Conservation (phyloP, 2,797 vertebrate genomes). For the Anguilla obscura region DNA sequence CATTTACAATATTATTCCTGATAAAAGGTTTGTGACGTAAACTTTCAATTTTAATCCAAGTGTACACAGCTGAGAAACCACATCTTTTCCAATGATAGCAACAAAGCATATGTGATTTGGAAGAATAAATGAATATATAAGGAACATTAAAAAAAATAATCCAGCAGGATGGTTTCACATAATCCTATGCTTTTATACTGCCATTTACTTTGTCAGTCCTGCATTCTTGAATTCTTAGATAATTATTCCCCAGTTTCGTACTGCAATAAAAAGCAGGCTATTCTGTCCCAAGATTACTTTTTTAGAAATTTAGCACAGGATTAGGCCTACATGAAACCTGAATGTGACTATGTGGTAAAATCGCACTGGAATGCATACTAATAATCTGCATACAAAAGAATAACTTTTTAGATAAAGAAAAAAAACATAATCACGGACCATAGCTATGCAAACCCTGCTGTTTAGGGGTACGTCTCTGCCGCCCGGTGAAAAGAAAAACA, state of each 20-base stretch:
- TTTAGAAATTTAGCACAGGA: not conserved
- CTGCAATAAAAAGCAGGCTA: not conserved
- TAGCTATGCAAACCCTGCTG: not conserved
- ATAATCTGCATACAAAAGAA: not conserved
- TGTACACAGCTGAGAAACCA: constrained; percentile 23
- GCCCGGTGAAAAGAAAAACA: not conserved
- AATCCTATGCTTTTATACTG: not conserved
- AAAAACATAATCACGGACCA: not conserved
- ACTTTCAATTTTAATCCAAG: constrained; percentile 44
- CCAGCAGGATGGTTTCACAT: not conserved
- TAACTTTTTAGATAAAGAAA: not conserved
- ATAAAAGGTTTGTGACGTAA: constrained; percentile 44
- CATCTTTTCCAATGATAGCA: constrained; percentile 24
- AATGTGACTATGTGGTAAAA: not conserved
- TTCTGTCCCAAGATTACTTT: not conserved
- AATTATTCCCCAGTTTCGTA: not conserved
- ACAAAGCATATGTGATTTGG: constrained; percentile 34
- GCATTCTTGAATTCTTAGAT: not conserved
- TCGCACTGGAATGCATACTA: not conserved
- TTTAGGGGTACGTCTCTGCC: not conserved
- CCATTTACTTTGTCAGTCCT: not conserved
- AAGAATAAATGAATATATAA: constrained; percentile 27
- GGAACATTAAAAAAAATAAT: not conserved
- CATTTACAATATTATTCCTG: constrained; percentile 41
- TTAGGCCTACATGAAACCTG: not conserved